Percentiles rank a stretch among this genome's conserved stretches.
These are phyloP conservation scores for Rhadina sibilatrix DNA, from an alignment of 2,113 vertebrate genomes.

Conservation along the genomic window DNA sequence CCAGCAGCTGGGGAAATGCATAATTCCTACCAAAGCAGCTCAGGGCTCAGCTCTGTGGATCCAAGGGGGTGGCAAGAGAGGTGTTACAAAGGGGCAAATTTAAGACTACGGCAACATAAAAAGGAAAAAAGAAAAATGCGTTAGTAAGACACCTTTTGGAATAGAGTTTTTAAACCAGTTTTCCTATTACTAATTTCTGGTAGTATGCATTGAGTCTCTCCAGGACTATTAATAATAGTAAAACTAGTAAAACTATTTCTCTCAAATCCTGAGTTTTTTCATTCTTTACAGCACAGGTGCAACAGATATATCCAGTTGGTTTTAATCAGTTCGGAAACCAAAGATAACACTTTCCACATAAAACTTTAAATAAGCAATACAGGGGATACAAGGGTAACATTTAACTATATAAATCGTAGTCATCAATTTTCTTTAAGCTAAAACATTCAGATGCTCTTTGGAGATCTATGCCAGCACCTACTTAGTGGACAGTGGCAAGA, in stretches of 20 bases:
- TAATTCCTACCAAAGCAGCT: not conserved
- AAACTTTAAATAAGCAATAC: not conserved
- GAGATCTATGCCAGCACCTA: not conserved
- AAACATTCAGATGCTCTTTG: not conserved
- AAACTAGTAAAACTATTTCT: not conserved
- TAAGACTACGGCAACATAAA: not conserved
- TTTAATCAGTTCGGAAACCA: constrained; percentile 33
- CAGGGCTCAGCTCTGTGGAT: not conserved
- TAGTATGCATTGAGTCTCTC: not conserved
- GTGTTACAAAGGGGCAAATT: not conserved
- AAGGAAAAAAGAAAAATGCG: not conserved
- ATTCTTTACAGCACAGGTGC: not conserved
- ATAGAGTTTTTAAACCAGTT: not conserved
- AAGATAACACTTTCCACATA: not conserved
- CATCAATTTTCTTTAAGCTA: not conserved
- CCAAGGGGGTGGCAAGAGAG: not conserved
- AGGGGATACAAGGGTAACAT: not conserved
- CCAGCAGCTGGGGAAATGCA: not conserved
- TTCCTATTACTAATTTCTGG: not conserved
- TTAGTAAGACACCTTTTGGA: not conserved
- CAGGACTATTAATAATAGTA: not conserved
- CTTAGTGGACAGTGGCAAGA: not conserved
- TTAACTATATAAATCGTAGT: not conserved
- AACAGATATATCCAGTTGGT: constrained; percentile 2
- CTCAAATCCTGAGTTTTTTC: not conserved